Conservation (phyloP, 2,797 vertebrate genomes). For the Trematomus bernacchii region DNA sequence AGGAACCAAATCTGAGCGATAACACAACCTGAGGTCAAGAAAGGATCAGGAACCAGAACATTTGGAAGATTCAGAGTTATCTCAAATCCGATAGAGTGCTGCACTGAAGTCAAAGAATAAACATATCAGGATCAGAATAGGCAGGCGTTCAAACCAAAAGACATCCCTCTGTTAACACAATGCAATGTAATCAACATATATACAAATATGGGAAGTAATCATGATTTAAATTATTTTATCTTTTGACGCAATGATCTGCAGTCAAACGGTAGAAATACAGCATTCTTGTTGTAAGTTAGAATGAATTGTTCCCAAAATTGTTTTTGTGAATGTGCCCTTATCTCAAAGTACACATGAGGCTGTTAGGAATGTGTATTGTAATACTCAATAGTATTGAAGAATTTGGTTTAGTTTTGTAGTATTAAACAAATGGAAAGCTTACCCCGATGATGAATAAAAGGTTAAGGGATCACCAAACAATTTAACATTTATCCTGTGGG, state of each 20-base stretch:
- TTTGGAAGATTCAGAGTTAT: slow-evolving; percentile 36
- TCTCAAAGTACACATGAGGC: background rate
- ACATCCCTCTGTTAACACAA: background rate
- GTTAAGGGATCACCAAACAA: background rate
- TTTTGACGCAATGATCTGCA: fast-evolving
- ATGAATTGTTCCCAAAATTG: background rate
- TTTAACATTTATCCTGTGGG: background rate
- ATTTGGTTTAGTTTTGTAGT: background rate
- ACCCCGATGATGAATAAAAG: background rate
- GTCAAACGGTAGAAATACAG: background rate
- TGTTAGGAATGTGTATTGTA: background rate
- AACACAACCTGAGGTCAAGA: slow-evolving; percentile 61
- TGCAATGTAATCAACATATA: too few species aligned
- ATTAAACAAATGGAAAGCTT: background rate
- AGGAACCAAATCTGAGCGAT: slow-evolving; percentile 54
- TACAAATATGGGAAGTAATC: background rate
- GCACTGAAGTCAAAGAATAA: slow-evolving; percentile 20
- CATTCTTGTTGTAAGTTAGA: background rate
- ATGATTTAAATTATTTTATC: background rate
- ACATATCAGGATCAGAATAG: slow-evolving; percentile 13
- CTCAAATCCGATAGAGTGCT: slow-evolving; percentile 43
- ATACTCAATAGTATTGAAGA: background rate
- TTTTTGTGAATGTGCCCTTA: too few species aligned
- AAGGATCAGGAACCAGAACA: slow-evolving; percentile 43
- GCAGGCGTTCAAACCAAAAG: too few species aligned